Evolutionary conservation across 2,113 vertebrate species (phyloP).

Genomic region (Coturnix japonica): DNA sequence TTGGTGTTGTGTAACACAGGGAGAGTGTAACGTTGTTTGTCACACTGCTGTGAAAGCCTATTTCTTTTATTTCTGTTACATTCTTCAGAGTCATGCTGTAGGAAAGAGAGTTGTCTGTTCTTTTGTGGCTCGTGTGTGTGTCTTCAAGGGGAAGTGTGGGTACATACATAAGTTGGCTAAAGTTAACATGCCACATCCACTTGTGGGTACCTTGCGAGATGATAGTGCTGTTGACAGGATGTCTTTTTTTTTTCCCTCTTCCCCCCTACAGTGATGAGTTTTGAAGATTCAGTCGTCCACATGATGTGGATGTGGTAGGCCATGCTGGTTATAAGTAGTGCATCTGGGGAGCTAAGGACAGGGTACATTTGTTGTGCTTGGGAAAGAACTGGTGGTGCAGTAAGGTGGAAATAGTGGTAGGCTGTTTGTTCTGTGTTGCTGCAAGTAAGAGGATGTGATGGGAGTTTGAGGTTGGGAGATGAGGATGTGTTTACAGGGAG

Average conservation of each 20-base stretch:
- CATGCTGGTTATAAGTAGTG: background rate
- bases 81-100: background rate
- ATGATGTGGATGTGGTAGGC: constrained; percentile 46
- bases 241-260: background rate
- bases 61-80: background rate
- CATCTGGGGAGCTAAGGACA: background rate
- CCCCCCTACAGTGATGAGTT: rapidly evolving
- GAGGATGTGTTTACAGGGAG: background rate
- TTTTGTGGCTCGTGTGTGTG: background rate
- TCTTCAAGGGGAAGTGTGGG: background rate
- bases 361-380: background rate
- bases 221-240: constrained; percentile 39
- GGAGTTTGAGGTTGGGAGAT: background rate
- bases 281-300: constrained; percentile 15
- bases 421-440: background rate
- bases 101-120: background rate
- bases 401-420: background rate
- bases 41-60: background rate
- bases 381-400: background rate
- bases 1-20: background rate
- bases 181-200: constrained; percentile 20
- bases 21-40: background rate
- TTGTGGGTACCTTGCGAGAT: background rate
- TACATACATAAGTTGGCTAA: background rate
- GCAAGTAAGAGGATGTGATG: background rate